phyloP scores from a whole-genome alignment of 2,888 invertebrate species.

The Caenorhabditis uteleia region DNA sequence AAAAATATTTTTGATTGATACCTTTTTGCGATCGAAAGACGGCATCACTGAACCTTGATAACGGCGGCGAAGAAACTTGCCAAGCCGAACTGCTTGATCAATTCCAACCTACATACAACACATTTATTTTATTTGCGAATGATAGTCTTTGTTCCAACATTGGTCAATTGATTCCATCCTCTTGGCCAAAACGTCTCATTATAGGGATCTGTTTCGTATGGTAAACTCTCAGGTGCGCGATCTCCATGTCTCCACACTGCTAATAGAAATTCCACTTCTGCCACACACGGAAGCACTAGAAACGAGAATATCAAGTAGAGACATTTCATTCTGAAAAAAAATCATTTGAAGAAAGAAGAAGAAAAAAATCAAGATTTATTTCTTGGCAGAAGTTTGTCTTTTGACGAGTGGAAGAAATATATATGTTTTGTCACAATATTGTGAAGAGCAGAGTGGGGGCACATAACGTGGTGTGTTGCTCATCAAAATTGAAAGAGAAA shows the following conservation, averaged over 20 bases:
- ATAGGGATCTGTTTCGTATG: slow-evolving; percentile 56
- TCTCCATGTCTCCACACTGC: slow-evolving; percentile 88
- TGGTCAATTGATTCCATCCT: slow-evolving; percentile 64
- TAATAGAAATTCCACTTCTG: slow-evolving; percentile 47
- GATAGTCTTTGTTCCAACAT: slow-evolving; percentile 35
- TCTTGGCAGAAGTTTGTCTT: too few relatives aligned
- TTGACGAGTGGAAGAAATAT: too few relatives aligned
- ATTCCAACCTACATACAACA: slow-evolving; percentile 34
- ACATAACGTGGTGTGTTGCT: too few relatives aligned
- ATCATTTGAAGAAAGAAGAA: not conserved
- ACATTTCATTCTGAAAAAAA: slow-evolving; percentile 26
- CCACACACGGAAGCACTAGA: slow-evolving; percentile 19
- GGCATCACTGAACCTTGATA: slow-evolving; percentile 30
- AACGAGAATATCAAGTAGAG: slow-evolving; percentile 20
- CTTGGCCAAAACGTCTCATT: slow-evolving; percentile 55
- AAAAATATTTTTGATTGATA: slow-evolving; percentile 3
- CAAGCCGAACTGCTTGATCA: slow-evolving; percentile 35
- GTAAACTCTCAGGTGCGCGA: slow-evolving; percentile 77
- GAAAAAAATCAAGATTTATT: not conserved
- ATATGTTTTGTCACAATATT: too few relatives aligned
- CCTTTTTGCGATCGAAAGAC: slow-evolving; percentile 28
- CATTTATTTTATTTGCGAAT: not conserved
- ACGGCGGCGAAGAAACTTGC: slow-evolving; percentile 25
- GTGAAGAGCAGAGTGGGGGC: too few relatives aligned
- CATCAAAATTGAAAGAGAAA: too few relatives aligned